A percentile compares a stretch with the other conserved stretches of the same genome.
Conservation (phyloP, 1,140 invertebrate genomes). For the Drosophila pachea region DNA sequence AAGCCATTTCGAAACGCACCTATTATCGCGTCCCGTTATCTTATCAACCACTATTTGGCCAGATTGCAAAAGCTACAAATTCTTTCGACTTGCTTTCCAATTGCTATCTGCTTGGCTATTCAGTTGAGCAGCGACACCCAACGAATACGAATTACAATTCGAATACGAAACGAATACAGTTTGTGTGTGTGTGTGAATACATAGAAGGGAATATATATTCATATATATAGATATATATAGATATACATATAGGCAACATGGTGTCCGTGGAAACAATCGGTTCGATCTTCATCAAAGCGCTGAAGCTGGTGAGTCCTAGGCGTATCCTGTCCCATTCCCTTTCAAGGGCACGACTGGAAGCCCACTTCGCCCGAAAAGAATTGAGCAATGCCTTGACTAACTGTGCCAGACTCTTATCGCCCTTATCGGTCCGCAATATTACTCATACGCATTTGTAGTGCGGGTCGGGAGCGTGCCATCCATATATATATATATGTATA, state of each 20-base stretch:
- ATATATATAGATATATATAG: too few relatives aligned
- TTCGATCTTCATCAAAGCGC: slow-evolving; percentile 86
- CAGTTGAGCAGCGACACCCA: slow-evolving; percentile 66
- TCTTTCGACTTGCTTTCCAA: slow-evolving; percentile 39
- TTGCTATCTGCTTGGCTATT: slow-evolving; percentile 47
- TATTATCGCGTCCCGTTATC: slow-evolving; percentile 58
- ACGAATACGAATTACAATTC: slow-evolving; percentile 54
- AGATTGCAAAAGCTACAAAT: slow-evolving; percentile 75
- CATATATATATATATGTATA: too few relatives aligned
- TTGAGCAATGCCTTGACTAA: slow-evolving; percentile 53
- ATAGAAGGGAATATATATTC: not conserved
- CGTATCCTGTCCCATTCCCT: not conserved
- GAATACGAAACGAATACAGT: slow-evolving; percentile 11
- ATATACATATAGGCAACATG: slow-evolving; percentile 80
- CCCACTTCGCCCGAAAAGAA: not conserved
- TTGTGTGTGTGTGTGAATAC: slow-evolving; percentile 9
- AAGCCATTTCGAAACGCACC: slow-evolving; percentile 62
- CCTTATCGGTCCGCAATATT: slow-evolving; percentile 65
- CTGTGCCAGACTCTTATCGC: not conserved
- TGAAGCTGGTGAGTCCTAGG: slow-evolving; percentile 86
- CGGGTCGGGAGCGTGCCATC: slow-evolving; percentile 34
- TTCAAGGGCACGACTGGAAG: not conserved
- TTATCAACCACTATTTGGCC: slow-evolving; percentile 46
- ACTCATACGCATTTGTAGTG: slow-evolving; percentile 46
- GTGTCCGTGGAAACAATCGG: slow-evolving; percentile 87